These are phyloP conservation scores for Eucidaris tribuloides DNA, from an alignment of 35 echinoderm and acorn worm genomes.

Conservation along the genomic window DNA sequence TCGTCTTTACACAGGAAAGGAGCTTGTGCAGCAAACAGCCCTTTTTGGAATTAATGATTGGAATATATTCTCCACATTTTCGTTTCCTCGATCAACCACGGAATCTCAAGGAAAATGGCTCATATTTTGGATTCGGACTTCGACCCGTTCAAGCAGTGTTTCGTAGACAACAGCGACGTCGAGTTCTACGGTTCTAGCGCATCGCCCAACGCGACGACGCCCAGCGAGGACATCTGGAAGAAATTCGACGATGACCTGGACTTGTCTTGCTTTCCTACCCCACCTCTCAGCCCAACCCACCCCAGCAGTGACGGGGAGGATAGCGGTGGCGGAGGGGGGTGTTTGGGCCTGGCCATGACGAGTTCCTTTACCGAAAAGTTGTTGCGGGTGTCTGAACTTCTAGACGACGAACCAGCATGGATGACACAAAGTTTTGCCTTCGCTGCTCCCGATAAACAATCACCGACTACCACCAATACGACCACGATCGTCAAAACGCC, in stretches of 20 bases:
- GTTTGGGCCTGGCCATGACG: background rate
- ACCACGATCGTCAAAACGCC: background rate
- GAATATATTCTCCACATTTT: background rate
- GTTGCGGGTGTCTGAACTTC: slow-evolving; percentile 19
- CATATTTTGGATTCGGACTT: background rate
- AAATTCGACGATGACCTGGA: slow-evolving; percentile 74
- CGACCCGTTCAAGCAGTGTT: slow-evolving; percentile 17
- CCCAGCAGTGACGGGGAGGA: background rate
- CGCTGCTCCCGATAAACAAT: slow-evolving; percentile 7
- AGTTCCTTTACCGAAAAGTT: background rate
- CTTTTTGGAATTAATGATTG: background rate
- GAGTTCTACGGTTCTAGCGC: background rate
- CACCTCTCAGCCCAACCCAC: slow-evolving; percentile 82
- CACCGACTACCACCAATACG: background rate
- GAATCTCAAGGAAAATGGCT: background rate
- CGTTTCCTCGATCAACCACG: background rate
- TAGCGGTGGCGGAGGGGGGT: background rate
- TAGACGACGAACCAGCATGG: slow-evolving; percentile 41
- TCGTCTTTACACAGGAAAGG: too few species aligned
- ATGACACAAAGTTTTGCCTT: slow-evolving; percentile 48
- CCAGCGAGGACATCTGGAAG: slow-evolving; percentile 97
- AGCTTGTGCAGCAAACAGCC: background rate
- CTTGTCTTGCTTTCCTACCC: slow-evolving; percentile 67
- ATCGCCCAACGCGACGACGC: slow-evolving; percentile 49
- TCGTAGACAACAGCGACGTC: background rate